Percentiles rank a stretch among this genome's conserved stretches.
These are phyloP conservation scores for Panthera leo DNA, from an alignment of 2,113 vertebrate genomes.

Conservation along the genomic window DNA sequence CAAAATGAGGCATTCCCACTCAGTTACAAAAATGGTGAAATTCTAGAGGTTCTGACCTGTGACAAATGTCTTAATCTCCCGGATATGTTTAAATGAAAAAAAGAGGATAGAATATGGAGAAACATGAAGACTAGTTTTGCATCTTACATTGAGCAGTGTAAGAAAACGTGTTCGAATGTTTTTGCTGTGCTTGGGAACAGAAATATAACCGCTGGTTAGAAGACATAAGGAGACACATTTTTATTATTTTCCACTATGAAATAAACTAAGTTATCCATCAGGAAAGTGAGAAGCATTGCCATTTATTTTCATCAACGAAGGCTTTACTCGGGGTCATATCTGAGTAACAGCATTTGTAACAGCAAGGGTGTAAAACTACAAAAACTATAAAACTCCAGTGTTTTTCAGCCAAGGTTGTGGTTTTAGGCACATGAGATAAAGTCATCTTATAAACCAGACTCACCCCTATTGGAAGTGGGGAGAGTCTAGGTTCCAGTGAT, in stretches of 20 bases:
- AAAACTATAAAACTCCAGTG: neutral
- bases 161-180: neutral
- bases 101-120: neutral
- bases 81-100: neutral
- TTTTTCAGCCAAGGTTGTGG: neutral
- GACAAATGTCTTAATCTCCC: neutral
- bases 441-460: neutral
- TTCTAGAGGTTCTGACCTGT: neutral
- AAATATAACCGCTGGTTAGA: neutral
- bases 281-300: neutral
- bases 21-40: neutral
- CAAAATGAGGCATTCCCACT: neutral
- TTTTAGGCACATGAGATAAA: neutral
- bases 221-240: neutral
- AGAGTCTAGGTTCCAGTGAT: neutral
- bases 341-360: no score
- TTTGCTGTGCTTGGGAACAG: neutral
- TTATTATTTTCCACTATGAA: neutral
- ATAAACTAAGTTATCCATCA: neutral
- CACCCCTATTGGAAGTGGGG: neutral
- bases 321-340: neutral
- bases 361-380: neutral
- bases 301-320: neutral
- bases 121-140: neutral
- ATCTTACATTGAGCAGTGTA: neutral